Conservation (phyloP, 2,797 vertebrate genomes). For the Coregonus ussuriensis region DNA sequence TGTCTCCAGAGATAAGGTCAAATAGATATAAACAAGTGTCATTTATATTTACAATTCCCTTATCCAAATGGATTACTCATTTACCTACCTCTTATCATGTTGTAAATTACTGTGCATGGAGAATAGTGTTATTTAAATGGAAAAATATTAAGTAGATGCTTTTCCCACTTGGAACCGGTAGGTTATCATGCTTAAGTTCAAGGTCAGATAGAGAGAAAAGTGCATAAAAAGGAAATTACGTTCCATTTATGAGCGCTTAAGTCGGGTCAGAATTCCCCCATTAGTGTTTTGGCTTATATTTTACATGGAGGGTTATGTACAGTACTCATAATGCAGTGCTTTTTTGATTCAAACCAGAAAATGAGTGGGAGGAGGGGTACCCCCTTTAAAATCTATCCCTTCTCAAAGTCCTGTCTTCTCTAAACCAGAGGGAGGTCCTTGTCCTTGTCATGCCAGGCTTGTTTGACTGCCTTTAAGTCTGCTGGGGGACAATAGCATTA, state of each 20-base stretch:
- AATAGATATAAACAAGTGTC: too few relatives aligned
- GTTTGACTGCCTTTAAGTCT: background rate
- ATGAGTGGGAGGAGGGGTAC: background rate
- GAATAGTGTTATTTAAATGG: too few relatives aligned
- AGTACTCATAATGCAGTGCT: background rate
- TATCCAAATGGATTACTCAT: too few relatives aligned
- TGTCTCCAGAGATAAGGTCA: too few relatives aligned
- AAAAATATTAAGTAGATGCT: too few relatives aligned
- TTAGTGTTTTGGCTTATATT: background rate
- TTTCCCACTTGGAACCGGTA: too few relatives aligned
- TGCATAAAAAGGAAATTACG: too few relatives aligned
- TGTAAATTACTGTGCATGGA: too few relatives aligned
- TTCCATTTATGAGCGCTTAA: background rate
- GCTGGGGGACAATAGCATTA: background rate
- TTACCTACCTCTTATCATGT: too few relatives aligned
- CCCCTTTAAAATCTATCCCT: background rate
- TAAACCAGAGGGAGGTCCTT: constrained; percentile 12
- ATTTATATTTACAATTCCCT: too few relatives aligned
- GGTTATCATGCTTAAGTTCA: too few relatives aligned
- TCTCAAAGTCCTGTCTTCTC: background rate
- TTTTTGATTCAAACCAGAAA: background rate
- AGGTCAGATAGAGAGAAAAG: too few relatives aligned
- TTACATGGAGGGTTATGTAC: background rate
- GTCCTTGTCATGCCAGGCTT: constrained; percentile 5
- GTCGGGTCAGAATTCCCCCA: background rate